Evolutionary conservation across 2,888 invertebrate genomes (phyloP).

Genomic region (Cephonodes hylas): DNA sequence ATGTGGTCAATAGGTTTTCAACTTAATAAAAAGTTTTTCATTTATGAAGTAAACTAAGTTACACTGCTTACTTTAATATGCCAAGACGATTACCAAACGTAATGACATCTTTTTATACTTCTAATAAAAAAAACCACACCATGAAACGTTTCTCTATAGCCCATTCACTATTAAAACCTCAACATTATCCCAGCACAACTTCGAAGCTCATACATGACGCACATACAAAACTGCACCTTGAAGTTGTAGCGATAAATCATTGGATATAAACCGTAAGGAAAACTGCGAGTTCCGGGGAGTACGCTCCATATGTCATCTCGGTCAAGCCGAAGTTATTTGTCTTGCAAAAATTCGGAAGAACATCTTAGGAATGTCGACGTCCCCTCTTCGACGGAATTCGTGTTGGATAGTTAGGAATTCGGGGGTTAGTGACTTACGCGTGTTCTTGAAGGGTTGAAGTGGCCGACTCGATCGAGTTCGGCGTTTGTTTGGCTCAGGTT

Average conservation of each 20-base stretch:
- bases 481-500: background rate
- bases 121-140: too few relatives aligned
- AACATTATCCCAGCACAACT: slow-evolving; percentile 20
- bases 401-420: slow-evolving; percentile 39
- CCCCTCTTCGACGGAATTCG: slow-evolving; percentile 32
- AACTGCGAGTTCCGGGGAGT: slow-evolving; percentile 60
- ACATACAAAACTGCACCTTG: slow-evolving; percentile 50
- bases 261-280: slow-evolving; percentile 35
- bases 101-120: too few relatives aligned
- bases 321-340: slow-evolving; percentile 72
- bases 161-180: background rate
- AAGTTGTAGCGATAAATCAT: slow-evolving; percentile 53
- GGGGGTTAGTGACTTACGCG: slow-evolving; percentile 35
- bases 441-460: slow-evolving; percentile 15
- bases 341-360: slow-evolving; percentile 75
- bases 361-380: slow-evolving; percentile 63
- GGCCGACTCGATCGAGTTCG: background rate
- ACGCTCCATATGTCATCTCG: slow-evolving; percentile 75
- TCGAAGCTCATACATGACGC: slow-evolving; percentile 60
- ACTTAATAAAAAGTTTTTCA: too few relatives aligned
- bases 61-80: too few relatives aligned
- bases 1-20: too few relatives aligned
- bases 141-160: too few relatives aligned
- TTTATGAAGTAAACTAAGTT: too few relatives aligned
- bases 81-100: too few relatives aligned